phyloP scores from a whole-genome alignment of 2,113 vertebrate species.

The Lophotis ruficrista region DNA sequence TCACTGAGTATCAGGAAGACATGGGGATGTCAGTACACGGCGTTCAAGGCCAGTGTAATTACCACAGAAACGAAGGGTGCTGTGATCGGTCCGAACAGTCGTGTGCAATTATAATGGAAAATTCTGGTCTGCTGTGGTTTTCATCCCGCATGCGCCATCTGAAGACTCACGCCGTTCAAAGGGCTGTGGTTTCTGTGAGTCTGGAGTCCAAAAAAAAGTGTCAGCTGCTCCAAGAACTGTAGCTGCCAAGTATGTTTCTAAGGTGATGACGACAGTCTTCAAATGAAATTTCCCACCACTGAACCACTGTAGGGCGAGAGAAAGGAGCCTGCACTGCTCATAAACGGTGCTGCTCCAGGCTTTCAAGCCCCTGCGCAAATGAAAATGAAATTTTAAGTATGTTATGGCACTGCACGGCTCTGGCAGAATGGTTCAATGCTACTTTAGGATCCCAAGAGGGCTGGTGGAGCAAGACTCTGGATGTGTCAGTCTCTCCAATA shows the following conservation, averaged over 20 bases:
- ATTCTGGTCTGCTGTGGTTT: neutral
- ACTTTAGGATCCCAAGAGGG: neutral
- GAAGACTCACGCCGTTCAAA: neutral
- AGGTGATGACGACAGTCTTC: neutral
- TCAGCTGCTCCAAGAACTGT: neutral
- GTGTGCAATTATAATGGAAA: neutral
- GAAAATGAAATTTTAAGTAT: neutral
- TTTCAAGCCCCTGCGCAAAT: neutral
- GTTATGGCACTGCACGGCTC: neutral
- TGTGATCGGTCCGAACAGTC: neutral
- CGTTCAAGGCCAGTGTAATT: neutral
- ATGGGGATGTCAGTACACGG: neutral
- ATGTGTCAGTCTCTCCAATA: neutral
- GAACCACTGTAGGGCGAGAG: neutral
- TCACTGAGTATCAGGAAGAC: neutral
- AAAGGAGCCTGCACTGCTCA: neutral
- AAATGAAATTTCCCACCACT: neutral
- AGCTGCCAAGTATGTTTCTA: neutral
- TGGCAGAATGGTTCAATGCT: neutral
- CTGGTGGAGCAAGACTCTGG: neutral
- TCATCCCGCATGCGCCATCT: rapidly evolving
- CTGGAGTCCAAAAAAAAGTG: neutral
- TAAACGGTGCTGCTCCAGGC: neutral
- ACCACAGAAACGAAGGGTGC: neutral
- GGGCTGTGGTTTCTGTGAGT: neutral